Base-by-base conservation (phyloP, 2,797 vertebrate genomes). In the Rhadinocentrus ornatus region DNA sequence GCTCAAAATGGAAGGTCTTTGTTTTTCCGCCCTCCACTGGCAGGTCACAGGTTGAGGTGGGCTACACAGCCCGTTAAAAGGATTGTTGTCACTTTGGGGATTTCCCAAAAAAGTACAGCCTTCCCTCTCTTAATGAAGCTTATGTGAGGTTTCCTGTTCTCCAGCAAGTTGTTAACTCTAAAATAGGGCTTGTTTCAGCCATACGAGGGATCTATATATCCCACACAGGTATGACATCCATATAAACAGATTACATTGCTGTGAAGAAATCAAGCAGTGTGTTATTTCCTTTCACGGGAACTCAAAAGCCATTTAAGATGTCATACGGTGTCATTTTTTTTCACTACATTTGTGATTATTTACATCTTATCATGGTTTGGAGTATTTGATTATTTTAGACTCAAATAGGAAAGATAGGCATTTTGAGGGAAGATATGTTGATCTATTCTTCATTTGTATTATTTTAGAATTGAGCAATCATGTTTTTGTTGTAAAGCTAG, bases 351-450 rank as follows among this genome's bases (percentile, higher is more conserved):
- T 73, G 67, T 53, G 69, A 65, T 66, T 85, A 75, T 87, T 79
- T 88, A 68, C 83, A 79, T 80, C 22, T 78, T 58, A 41, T 69
- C 56, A 76, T 79, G 76, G 52, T 66, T 71, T 22, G 12, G 60
- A 82, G 69, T 76, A 70, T 37, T 39, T 87, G 86, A 87, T 85
- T 52, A 79, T 83, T 79, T 52, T 71, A 61, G 57, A 66, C 46
- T 63, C 59, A 80, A 82, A 85, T 39, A 24, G 50, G 58, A 85
- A 83, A 63, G 69, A 76, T 24, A 11, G 53, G 62, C 66, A 71
- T 68, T 64, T 73, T 29, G 37, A 67, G 50, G 34, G 9, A 11
- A 48, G 20, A 22, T 48, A 22, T 3, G 22, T 48, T 22, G 11
- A 48, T 11, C 2, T 48, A 11, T 48, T 48, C 22, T n/a, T 22